phyloP scores from a whole-genome alignment of 2,888 invertebrate genomes.

The Ochlodes sylvanus region DNA sequence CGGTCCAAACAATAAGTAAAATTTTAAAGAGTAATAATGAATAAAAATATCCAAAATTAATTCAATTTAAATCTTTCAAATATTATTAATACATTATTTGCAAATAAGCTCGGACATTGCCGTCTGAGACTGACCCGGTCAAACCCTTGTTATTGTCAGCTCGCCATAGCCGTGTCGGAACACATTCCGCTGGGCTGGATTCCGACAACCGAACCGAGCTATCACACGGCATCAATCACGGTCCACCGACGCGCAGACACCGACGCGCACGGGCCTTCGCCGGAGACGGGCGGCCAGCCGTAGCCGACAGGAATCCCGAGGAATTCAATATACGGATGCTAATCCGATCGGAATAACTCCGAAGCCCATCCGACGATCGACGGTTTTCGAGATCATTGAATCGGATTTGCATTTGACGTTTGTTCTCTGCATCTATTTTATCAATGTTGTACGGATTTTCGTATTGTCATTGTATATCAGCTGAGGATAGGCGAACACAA shows the following conservation, averaged over 20 bases:
- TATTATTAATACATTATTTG: too few species aligned
- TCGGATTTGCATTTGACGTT: constrained; percentile 20
- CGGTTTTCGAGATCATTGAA: constrained; percentile 35
- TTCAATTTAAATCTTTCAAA: too few species aligned
- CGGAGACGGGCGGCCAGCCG: constrained; percentile 13
- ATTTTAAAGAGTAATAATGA: too few species aligned
- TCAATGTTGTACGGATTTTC: too few species aligned
- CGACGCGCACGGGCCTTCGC: constrained; percentile 15
- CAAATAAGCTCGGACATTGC: too few species aligned
- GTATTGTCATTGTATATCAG: too few species aligned
- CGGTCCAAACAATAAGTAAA: too few species aligned
- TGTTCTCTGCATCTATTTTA: not conserved
- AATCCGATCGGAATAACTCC: constrained; percentile 36
- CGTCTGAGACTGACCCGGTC: too few species aligned
- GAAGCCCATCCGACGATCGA: constrained; percentile 19
- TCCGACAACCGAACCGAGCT: not conserved
- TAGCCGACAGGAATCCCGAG: constrained; percentile 20
- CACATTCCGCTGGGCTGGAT: not conserved
- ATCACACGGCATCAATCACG: not conserved
- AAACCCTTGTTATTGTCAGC: too few species aligned
- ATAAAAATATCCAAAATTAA: too few species aligned
- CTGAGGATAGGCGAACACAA: too few species aligned
- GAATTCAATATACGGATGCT: constrained; percentile 34
- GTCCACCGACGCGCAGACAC: constrained; percentile 18
- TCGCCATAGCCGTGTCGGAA: too few species aligned